phyloP scores from a whole-genome alignment of 2,797 vertebrate genomes.

The Yasuhikotakia modesta region DNA sequence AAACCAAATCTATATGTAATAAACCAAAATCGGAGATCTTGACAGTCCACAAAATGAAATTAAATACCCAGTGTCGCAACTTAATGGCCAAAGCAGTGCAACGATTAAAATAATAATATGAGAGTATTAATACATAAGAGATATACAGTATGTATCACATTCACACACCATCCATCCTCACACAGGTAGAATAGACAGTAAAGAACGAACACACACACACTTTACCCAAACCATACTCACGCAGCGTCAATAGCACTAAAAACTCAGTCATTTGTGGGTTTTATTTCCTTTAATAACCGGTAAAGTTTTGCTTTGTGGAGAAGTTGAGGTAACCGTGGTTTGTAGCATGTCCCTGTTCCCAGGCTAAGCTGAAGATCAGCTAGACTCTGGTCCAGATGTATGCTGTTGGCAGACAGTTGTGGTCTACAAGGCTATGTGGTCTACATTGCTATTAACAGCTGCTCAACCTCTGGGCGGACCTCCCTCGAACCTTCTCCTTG shows the following conservation, averaged over 20 bases:
- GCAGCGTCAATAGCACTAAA: background rate
- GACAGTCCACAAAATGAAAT: slow-evolving; percentile 50
- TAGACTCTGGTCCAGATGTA: slow-evolving; percentile 30
- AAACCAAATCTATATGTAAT: slow-evolving; percentile 41
- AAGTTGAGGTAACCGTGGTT: slow-evolving; percentile 51
- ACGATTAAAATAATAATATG: slow-evolving; percentile 51
- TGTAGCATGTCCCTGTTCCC: slow-evolving; percentile 34
- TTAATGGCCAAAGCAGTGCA: slow-evolving; percentile 66
- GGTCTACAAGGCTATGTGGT: slow-evolving; percentile 64
- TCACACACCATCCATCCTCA: slow-evolving; percentile 39
- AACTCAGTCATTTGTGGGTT: slow-evolving; percentile 20
- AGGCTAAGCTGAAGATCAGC: slow-evolving; percentile 24
- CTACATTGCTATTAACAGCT: slow-evolving; percentile 56
- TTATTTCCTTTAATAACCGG: slow-evolving; percentile 10
- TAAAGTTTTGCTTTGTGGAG: slow-evolving; percentile 25
- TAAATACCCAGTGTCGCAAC: slow-evolving; percentile 74
- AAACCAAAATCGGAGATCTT: slow-evolving; percentile 24
- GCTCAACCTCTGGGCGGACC: slow-evolving; percentile 19
- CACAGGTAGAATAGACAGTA: slow-evolving; percentile 39
- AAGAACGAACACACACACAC: slow-evolving; percentile 10
- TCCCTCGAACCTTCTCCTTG: background rate
- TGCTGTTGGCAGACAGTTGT: slow-evolving; percentile 59
- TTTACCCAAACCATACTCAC: slow-evolving; percentile 17
- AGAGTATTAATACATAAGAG: slow-evolving; percentile 64
- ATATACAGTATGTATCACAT: slow-evolving; percentile 44